Base-by-base conservation (phyloP, 2,113 vertebrate species). In the Trichomycterus rosablanca region DNA sequence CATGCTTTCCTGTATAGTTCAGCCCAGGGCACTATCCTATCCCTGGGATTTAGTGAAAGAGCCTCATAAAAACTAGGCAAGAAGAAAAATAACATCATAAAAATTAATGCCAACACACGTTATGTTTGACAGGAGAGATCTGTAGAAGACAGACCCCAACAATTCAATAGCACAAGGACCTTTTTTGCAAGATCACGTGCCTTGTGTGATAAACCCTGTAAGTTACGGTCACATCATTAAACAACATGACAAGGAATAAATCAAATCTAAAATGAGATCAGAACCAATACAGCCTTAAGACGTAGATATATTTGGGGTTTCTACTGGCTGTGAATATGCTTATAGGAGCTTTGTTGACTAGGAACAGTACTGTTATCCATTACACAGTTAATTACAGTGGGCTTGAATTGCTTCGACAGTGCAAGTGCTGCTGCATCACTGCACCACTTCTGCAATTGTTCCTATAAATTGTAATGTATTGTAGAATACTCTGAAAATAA, bases 351-450 rank as follows among this genome's bases (percentile, higher is more conserved):
- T 7, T 11, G 2, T 45, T 15, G 5, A 46, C 34, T 56, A 26
- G 8, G 46, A 19, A 16, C 46, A n/a, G 32, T 26, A 55, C 52
- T 52, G 26, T 15, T 37, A 39, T 39, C 62, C 49, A 50, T 54
- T n/a, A 37, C 26, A 12, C 19, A 23, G 48, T 53, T 66, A 45
- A 71, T 61, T 62, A 52, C 37, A 53, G 20, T 15, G 22, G 59
- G 14, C 37, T 43, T 22, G 14, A 61, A 19, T 60, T 42, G 22
- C 23, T 30, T 50, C 18, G 43, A 22, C 35, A 39, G 51, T 37
- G 4, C 32, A 32, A 45, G 5, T 57, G 58, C 61, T 14, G 14
- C 18, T 39, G 20, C n/a, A n/a, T n/a, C n/a, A n/a, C n/a, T n/a
- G n/a, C n/a, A n/a, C n/a, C n/a, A n/a, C n/a, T n/a, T n/a, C n/a